Evolutionary conservation across 2,888 invertebrate genomes (phyloP), one percentile per base, ranked within the genome.

Genomic region (Odontomyia ornata): DNA sequence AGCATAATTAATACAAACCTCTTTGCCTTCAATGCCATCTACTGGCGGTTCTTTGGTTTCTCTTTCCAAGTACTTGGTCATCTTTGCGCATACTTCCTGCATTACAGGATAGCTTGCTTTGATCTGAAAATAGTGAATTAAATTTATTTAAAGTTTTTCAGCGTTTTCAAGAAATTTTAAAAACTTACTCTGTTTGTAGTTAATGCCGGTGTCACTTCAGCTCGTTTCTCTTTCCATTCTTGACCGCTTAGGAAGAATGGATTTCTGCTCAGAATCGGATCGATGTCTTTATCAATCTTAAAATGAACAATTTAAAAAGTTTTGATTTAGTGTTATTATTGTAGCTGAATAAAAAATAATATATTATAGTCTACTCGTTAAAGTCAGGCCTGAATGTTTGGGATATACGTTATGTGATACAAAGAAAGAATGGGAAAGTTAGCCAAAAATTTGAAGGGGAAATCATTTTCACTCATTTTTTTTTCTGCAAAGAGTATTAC

Each of bases 181-280:
- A 11, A n/a, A 3, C 5, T 80, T 83, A 88, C 88, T 77, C 89
- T 88, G 56, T 86, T 87, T n/a, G 84, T 83, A 0, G 89, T 89
- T 36, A 90, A 86, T 1, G 88, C 88, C 0, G 89, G 88, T 0
- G 89, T 88, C 18, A 90, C 79, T 80, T 88, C 88, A 0, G 84
- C 83, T 3, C 90, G 84, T 0, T 87, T 82, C 0, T 84, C 83
- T 77, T 88, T 88, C 90, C 90, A 89, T 79, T 86, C 82, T n/a
- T 86, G 83, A 0, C 88, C 88, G 13, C 84, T 85, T 25, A 89
- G 79, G 0, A 83, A 78, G 79, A 90, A 89, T 0, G 88, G 88
- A 83, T 88, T 88, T 60, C 86, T 85, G 1, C 85, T 85, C 9
- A 87, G 82, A 9, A 90, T 80, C 0, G 86, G 88, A 75, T 90